phyloP scores from a whole-genome alignment of 2,888 invertebrate genomes.

The Lasioglossum pauxillum region DNA sequence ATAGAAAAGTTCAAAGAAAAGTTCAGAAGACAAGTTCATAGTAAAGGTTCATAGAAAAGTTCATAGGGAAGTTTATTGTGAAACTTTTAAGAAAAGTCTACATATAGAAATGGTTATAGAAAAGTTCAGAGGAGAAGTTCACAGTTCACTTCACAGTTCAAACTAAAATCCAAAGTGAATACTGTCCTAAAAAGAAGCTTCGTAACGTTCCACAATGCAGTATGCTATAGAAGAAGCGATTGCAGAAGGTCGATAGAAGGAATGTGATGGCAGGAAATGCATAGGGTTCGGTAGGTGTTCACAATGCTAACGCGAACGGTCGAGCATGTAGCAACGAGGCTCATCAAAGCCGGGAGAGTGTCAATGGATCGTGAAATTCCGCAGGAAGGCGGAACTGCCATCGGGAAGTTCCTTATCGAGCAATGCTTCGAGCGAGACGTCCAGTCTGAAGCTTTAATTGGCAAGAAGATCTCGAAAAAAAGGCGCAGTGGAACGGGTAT shows the following conservation, averaged over 20 bases:
- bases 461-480: slow-evolving; percentile 43
- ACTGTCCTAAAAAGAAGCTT: no score
- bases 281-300: neutral
- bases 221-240: neutral
- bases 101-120: no score
- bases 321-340: slow-evolving; percentile 25
- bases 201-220: no score
- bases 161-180: no score
- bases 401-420: slow-evolving; percentile 57
- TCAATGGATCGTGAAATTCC: slow-evolving; percentile 67
- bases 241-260: neutral
- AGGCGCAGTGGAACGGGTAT: slow-evolving; percentile 26
- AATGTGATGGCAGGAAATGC: neutral
- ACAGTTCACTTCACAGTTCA: no score
- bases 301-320: neutral
- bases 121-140: no score
- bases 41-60: no score
- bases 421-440: slow-evolving; percentile 43
- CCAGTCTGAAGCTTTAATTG: slow-evolving; percentile 64
- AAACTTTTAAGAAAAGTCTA: no score
- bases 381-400: slow-evolving; percentile 33
- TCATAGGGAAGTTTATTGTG: no score
- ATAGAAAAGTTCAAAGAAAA: no score
- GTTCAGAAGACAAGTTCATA: no score
- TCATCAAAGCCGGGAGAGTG: slow-evolving; percentile 32